Evolutionary conservation across 2,888 invertebrate species (phyloP), one percentile per base, ranked within the genome.

Genomic region (Falcaria lacertinaria): DNA sequence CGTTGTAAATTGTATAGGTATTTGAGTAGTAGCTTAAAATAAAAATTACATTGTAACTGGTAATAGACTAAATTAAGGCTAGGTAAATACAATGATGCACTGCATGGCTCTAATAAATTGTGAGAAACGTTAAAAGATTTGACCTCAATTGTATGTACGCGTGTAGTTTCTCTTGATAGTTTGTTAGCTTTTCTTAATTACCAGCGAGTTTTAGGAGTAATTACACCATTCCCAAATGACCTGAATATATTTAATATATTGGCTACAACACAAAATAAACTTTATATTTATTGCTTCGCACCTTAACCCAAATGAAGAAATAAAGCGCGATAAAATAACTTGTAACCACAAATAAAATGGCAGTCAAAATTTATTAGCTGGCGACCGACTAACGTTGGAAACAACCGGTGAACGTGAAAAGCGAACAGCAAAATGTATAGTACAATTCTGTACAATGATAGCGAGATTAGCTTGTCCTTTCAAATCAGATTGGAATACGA

Each of bases 381-480:
- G 14, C 16, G 39, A 46, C 45, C 49, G 17, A 19, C 38, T 36
- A 15, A 39, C 28, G 41, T 34, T 33, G 28, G 43, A 48, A 48
- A 48, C 44, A 44, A 52, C 52, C 46, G 50, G 39, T 60, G 52
- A 58, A 48, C 38, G 52, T 51, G 50, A 46, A 50, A 52, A 52
- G 54, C 48, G 50, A 47, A 50, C 50, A 53, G 54, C 48, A 52
- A 49, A 65, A 64, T 61, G 63, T 70, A 66, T 55, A 63, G 61
- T 56, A 64, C 64, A 60, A 65, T 72, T 66, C 67, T 54, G 66
- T 64, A 71, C 72, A 79, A 75, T 72, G 76, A 80, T 76, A 68
- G 61, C 64, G 57, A 76, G 79, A 82, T 84, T 80, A 81, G 72
- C 72, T 71, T 75, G 80, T 83, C 82, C 74, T 76, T 76, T 79